Percentiles rank a stretch among this genome's conserved stretches.
These are phyloP conservation scores for Tauraco erythrolophus DNA, from an alignment of 2,113 vertebrate genomes.

Conservation along the genomic window DNA sequence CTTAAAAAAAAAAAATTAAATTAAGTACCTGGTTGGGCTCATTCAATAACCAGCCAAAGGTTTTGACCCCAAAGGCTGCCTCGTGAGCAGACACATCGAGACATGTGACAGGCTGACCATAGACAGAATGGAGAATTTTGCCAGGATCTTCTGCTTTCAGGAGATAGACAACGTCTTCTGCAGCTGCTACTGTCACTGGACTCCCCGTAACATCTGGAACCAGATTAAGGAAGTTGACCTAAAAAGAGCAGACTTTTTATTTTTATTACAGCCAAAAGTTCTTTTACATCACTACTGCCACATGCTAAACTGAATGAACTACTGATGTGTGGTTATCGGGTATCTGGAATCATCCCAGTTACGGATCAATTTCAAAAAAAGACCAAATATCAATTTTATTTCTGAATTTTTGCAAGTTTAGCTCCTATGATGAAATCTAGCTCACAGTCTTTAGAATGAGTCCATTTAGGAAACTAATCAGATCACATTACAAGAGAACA, in stretches of 20 bases:
- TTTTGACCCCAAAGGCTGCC: constrained; percentile 89
- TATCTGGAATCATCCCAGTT: neutral
- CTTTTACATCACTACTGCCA: neutral
- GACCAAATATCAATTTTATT: neutral
- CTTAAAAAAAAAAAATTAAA: neutral
- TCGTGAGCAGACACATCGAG: constrained; percentile 83
- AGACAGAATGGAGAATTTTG: constrained; percentile 85
- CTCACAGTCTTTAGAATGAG: neutral
- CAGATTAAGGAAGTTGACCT: constrained; percentile 88
- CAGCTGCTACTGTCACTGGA: constrained; percentile 81
- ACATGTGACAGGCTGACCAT: constrained; percentile 91
- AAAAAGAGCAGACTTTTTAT: constrained; percentile 47
- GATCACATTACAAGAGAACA: neutral
- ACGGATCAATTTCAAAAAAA: neutral
- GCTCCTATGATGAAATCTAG: neutral
- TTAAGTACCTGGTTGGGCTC: constrained; percentile 91
- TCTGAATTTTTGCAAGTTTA: neutral
- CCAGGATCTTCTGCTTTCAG: constrained; percentile 80
- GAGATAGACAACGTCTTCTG: constrained; percentile 86
- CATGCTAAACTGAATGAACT: neutral
- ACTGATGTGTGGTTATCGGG: accelerated
- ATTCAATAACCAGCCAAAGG: constrained; percentile 88
- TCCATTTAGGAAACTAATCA: neutral
- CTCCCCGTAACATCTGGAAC: constrained; percentile 78
- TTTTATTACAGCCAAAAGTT: neutral